Evolutionary conservation across 2,888 invertebrate genomes (phyloP).

Genomic region (Tetragonisca angustula): DNA sequence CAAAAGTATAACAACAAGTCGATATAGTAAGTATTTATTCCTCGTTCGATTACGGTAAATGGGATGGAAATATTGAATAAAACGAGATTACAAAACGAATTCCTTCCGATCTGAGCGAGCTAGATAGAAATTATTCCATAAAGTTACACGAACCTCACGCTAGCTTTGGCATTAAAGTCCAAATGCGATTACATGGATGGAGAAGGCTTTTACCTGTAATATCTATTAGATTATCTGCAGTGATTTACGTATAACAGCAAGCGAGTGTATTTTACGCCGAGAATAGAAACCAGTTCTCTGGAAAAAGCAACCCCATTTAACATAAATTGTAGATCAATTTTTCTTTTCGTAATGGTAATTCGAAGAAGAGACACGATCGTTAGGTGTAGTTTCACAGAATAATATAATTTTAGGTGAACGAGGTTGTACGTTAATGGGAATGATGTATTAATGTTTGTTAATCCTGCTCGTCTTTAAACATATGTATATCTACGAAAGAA

Average conservation of each 20-base stretch:
- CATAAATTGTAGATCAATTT: constrained; percentile 29
- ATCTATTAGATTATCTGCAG: constrained; percentile 28
- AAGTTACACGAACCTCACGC: not conserved
- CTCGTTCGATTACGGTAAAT: not conserved
- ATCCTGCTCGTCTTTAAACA: not conserved
- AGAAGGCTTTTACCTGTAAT: constrained; percentile 21
- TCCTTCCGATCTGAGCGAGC: not conserved
- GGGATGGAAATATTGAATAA: not conserved
- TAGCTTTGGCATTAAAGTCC: not conserved
- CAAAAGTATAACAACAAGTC: no score
- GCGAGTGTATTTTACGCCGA: constrained; percentile 22
- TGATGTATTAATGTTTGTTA: not conserved
- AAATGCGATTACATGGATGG: constrained; percentile 13
- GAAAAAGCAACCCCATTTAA: constrained; percentile 6
- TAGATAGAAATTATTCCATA: not conserved
- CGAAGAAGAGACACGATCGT: not conserved
- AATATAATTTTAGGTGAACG: not conserved
- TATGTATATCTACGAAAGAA: no score
- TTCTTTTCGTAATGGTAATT: constrained; percentile 18
- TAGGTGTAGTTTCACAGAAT: not conserved
- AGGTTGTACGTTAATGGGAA: not conserved
- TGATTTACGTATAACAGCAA: constrained; percentile 32
- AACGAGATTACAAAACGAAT: not conserved
- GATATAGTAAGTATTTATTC: not conserved
- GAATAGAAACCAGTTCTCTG: constrained; percentile 19